Percentiles rank a stretch among this genome's conserved stretches.
These are phyloP conservation scores for Habroteleia sp. DNA, from an alignment of 2,888 invertebrate genomes.

Conservation along the genomic window DNA sequence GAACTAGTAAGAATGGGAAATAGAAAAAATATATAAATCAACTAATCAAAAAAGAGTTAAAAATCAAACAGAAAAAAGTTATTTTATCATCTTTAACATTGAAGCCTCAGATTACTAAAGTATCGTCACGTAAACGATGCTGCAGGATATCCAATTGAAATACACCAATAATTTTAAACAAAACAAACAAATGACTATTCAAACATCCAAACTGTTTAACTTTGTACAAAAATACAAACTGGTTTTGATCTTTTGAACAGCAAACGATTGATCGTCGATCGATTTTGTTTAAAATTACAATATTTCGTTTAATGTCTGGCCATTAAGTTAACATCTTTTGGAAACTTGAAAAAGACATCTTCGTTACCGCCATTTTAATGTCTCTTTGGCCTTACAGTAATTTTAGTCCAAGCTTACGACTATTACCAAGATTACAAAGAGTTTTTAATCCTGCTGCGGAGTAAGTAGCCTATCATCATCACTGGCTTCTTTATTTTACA, in stretches of 20 bases:
- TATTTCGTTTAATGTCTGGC: constrained; percentile 22
- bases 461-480: constrained; percentile 78
- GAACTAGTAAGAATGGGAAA: constrained; percentile 76
- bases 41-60: constrained; percentile 46
- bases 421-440: constrained; percentile 81
- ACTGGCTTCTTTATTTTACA: constrained; percentile 36
- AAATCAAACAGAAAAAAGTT: constrained; percentile 1
- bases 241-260: too few species aligned
- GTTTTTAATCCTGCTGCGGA: constrained; percentile 75
- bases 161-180: constrained; percentile 4
- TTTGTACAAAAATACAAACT: background rate
- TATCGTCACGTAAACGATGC: constrained; percentile 73
- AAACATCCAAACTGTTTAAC: background rate
- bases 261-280: too few species aligned
- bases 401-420: constrained; percentile 72
- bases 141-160: constrained; percentile 69
- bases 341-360: constrained; percentile 41
- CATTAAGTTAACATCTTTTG: constrained; percentile 23
- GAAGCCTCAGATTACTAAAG: constrained; percentile 82
- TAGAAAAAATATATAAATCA: constrained; percentile 65
- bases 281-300: constrained; percentile 8
- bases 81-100: too few species aligned
- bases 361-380: constrained; percentile 69
- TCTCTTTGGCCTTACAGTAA: constrained; percentile 81
- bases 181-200: background rate